Percentiles rank a stretch among this genome's conserved stretches.
These are phyloP conservation scores for Odontocerum albicorne DNA, from an alignment of 2,888 invertebrate genomes.

Conservation along the genomic window DNA sequence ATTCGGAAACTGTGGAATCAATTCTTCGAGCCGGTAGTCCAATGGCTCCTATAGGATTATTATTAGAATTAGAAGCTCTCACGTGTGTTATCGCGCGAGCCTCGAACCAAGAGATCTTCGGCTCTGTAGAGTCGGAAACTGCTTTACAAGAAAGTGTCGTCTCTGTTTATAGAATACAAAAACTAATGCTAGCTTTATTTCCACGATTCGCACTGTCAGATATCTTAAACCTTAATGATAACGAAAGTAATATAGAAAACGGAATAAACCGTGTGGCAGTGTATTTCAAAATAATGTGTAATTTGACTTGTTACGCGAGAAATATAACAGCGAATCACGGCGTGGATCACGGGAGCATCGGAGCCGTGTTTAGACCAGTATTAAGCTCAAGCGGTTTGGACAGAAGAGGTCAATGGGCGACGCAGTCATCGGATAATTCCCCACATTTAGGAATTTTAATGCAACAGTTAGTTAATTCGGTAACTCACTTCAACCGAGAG, in stretches of 20 bases:
- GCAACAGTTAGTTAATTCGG: constrained; percentile 50
- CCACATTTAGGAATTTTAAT: constrained; percentile 35
- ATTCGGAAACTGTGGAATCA: constrained; percentile 78
- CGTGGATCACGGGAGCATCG: constrained; percentile 54
- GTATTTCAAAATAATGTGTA: constrained; percentile 52
- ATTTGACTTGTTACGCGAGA: constrained; percentile 70
- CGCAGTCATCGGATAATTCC: constrained; percentile 34
- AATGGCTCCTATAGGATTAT: constrained; percentile 63
- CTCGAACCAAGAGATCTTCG: constrained; percentile 56
- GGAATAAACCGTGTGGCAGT: constrained; percentile 10
- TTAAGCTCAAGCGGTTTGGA: constrained; percentile 46
- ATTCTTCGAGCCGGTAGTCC: constrained; percentile 73
- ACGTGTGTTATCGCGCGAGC: constrained; percentile 75
- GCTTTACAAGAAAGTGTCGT: constrained; percentile 56
- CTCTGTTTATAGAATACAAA: constrained; percentile 68
- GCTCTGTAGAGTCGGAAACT: constrained; percentile 43
- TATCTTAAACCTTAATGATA: constrained; percentile 7
- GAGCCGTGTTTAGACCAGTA: constrained; percentile 57
- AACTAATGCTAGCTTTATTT: constrained; percentile 73
- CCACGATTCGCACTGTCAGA: constrained; percentile 66
- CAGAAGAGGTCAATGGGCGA: constrained; percentile 38
- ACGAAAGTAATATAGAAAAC: constrained; percentile 39
- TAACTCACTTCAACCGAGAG: constrained; percentile 57
- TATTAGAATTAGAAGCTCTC: constrained; percentile 75
- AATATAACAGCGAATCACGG: constrained; percentile 63